Conservation (phyloP, 2,113 vertebrate species). For the Pelodiscus sinensis region DNA sequence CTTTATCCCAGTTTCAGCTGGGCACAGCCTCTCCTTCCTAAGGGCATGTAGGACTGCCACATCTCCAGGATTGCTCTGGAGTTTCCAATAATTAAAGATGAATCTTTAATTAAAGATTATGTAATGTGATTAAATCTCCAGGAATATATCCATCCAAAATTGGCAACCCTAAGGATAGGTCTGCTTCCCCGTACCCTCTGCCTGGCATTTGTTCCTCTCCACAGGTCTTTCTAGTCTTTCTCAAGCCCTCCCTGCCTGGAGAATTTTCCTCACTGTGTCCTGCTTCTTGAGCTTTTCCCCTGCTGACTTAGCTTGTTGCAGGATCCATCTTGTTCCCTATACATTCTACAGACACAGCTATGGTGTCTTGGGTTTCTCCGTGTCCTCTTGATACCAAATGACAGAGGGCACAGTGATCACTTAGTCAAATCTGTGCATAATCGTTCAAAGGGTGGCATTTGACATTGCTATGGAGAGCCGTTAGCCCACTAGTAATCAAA, state of each 20-base stretch:
- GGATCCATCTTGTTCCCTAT: neutral
- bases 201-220: neutral
- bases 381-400: neutral
- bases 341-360: neutral
- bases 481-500: neutral
- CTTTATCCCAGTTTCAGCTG: neutral
- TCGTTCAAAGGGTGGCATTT: neutral
- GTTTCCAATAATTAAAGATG: too few species aligned
- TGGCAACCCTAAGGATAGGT: neutral
- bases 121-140: too few species aligned
- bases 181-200: neutral
- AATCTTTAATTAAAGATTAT: too few species aligned
- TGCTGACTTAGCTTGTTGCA: neutral
- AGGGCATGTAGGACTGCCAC: neutral
- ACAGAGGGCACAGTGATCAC: neutral
- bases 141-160: too few species aligned
- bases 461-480: neutral
- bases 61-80: too few species aligned
- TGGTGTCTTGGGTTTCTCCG: neutral
- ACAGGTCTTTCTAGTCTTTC: neutral
- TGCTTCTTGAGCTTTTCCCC: neutral
- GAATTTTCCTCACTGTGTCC: neutral
- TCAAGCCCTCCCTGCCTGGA: neutral
- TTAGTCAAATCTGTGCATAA: neutral
- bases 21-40: neutral